Evolutionary conservation across 1,140 invertebrate species (phyloP).

Genomic region (Drosophila simulans): DNA sequence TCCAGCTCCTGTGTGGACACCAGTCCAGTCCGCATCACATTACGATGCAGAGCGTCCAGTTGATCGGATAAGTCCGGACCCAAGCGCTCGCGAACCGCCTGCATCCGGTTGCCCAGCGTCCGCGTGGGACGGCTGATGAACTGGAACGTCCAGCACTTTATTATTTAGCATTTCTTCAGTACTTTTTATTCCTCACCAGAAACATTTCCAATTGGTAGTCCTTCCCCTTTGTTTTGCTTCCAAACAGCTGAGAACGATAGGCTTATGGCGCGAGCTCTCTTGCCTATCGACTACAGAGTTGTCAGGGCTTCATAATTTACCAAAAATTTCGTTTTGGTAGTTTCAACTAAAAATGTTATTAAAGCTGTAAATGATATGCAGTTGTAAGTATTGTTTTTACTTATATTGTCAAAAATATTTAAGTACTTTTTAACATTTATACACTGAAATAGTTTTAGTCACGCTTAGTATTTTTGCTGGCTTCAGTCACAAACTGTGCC

Average conservation of each 20-base stretch:
- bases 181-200: slow-evolving; percentile 21
- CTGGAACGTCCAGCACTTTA: slow-evolving; percentile 25
- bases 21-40: slow-evolving; percentile 66
- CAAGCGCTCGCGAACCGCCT: slow-evolving; percentile 57
- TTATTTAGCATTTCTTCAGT: neutral
- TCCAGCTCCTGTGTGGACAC: slow-evolving; percentile 70
- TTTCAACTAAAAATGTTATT: no score
- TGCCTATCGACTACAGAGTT: neutral
- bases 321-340: neutral
- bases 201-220: slow-evolving; percentile 5
- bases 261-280: neutral
- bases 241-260: slow-evolving; percentile 8
- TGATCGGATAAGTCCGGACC: slow-evolving; percentile 65
- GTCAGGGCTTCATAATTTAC: neutral
- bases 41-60: slow-evolving; percentile 68
- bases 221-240: slow-evolving; percentile 2
- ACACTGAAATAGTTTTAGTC: no score
- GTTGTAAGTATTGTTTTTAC: no score
- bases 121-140: slow-evolving; percentile 72
- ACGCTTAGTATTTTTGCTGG: no score
- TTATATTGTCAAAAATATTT: no score
- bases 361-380: no score
- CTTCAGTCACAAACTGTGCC: neutral
- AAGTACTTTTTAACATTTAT: no score
- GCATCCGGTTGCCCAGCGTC: slow-evolving; percentile 56